These are phyloP conservation scores for Orientallactaga bullata DNA, from an alignment of 2,113 vertebrate genomes.

Conservation along the genomic window DNA sequence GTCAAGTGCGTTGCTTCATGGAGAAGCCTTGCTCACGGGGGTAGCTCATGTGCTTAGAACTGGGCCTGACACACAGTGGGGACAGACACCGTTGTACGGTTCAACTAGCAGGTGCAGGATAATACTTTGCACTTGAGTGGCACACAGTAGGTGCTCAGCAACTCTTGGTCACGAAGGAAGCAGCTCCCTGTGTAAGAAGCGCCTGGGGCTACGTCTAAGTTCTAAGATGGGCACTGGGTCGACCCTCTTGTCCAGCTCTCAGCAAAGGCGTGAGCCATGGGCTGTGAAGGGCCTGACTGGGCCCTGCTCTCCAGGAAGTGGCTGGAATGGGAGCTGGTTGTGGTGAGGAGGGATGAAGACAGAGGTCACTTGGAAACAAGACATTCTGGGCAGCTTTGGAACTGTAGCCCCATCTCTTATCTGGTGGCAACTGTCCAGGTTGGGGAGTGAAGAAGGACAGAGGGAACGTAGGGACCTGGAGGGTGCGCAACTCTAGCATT, in stretches of 20 bases:
- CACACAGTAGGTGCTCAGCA: neutral
- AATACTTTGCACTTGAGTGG: neutral
- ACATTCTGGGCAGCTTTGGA: neutral
- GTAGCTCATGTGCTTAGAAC: rapidly evolving
- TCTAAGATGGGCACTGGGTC: neutral
- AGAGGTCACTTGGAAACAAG: neutral
- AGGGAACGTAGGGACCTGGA: too few species aligned
- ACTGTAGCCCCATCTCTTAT: neutral
- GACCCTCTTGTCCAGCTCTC: neutral
- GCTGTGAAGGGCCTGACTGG: neutral
- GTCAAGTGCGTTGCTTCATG: neutral
- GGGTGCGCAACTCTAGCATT: neutral
- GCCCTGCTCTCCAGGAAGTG: neutral
- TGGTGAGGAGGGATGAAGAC: neutral
- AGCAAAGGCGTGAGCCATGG: neutral
- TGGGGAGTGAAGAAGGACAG: neutral
- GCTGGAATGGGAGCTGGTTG: neutral
- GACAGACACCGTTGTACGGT: neutral
- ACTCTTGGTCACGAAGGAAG: neutral
- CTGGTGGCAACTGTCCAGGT: neutral
- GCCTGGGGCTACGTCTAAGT: neutral
- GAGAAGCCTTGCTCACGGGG: neutral
- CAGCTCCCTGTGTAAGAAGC: neutral
- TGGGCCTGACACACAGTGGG: neutral
- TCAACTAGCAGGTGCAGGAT: neutral